Evolutionary conservation across 1,140 invertebrate species (phyloP).

Genomic region (Drosophila tani): DNA sequence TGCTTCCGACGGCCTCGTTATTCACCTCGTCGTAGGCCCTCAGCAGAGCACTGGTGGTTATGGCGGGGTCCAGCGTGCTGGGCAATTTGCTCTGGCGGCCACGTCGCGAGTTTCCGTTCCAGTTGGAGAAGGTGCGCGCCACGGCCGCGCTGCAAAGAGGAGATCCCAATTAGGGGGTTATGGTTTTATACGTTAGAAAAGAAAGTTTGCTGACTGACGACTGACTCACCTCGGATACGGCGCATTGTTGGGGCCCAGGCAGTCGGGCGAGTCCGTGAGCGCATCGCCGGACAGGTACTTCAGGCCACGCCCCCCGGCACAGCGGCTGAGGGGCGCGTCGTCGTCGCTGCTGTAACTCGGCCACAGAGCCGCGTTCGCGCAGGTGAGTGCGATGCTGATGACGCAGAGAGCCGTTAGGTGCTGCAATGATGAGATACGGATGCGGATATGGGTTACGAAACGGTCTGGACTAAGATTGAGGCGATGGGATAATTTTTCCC

Average conservation of each 20-base stretch:
- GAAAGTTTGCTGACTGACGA: constrained; percentile 56
- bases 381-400: constrained; percentile 71
- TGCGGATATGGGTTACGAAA: constrained; percentile 36
- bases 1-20: constrained; percentile 80
- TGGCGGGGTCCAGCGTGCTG: constrained; percentile 89
- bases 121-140: constrained; percentile 87
- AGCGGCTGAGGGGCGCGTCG: constrained; percentile 85
- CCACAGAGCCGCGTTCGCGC: constrained; percentile 76
- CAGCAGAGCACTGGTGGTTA: constrained; percentile 89
- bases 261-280: constrained; percentile 90
- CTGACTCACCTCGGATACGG: constrained; percentile 91
- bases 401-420: constrained; percentile 75
- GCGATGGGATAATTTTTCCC: not conserved
- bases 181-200: constrained; percentile 64
- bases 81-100: constrained; percentile 85
- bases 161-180: constrained; percentile 67
- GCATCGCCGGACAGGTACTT: constrained; percentile 95
- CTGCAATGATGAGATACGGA: constrained; percentile 44
- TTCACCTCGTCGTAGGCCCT: constrained; percentile 87
- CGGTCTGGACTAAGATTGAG: constrained; percentile 11
- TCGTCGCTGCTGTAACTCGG: constrained; percentile 68
- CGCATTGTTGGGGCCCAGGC: constrained; percentile 91
- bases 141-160: constrained; percentile 87
- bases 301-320: constrained; percentile 87
- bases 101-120: constrained; percentile 84